phyloP scores from a whole-genome alignment of 2,888 invertebrate species.

The Lasius fuliginosus region DNA sequence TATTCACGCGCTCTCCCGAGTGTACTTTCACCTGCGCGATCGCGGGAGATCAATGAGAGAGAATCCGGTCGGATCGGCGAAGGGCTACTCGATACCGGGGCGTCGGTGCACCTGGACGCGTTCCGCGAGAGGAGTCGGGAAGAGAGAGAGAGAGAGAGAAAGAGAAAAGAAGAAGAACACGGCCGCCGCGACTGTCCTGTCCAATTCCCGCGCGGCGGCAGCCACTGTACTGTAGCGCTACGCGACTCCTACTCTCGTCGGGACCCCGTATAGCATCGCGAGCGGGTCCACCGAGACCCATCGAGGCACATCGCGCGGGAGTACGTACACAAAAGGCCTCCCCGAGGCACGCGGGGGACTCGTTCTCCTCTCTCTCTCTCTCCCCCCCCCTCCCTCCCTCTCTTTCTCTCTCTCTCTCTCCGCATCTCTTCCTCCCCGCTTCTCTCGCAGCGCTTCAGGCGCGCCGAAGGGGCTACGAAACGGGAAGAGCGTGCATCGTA shows the following conservation, averaged over 20 bases:
- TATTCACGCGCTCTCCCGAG: neutral
- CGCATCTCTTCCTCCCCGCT: neutral
- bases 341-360: constrained; percentile 38
- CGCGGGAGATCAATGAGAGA: constrained; percentile 19
- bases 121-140: neutral
- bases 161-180: constrained; percentile 42
- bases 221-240: constrained; percentile 65
- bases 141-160: constrained; percentile 14
- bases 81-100: neutral
- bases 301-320: constrained; percentile 56
- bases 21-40: constrained; percentile 24
- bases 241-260: constrained; percentile 51
- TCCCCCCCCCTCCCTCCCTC: no score
- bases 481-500: neutral
- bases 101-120: no score
- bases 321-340: constrained; percentile 61
- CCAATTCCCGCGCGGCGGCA: constrained; percentile 65
- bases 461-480: neutral
- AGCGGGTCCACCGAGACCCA: constrained; percentile 43
- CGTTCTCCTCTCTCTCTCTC: constrained; percentile 10
- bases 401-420: neutral
- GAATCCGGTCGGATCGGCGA: neutral
- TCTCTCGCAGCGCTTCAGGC: neutral
- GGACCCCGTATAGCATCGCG: constrained; percentile 21
- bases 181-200: constrained; percentile 63